Evolutionary conservation across 1,140 invertebrate genomes (phyloP).

Genomic region (Amyelois transitella): DNA sequence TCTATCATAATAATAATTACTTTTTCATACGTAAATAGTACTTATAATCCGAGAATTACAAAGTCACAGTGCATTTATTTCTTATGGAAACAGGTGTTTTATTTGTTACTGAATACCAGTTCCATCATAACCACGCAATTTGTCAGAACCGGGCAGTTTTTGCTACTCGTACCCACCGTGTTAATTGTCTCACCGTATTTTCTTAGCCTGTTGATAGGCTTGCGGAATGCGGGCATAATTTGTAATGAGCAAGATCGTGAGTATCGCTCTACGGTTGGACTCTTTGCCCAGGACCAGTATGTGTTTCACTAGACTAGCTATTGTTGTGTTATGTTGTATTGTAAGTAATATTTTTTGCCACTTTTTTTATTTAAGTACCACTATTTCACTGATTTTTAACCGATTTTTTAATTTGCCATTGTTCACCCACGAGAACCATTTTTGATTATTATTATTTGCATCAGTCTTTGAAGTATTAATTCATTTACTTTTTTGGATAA

Average conservation of each 20-base stretch:
- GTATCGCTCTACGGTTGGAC: conserved; percentile 60
- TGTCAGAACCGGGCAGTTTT: conserved; percentile 34
- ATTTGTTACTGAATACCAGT: background rate
- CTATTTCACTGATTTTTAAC: too few species aligned
- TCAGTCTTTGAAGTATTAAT: too few species aligned
- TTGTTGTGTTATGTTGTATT: background rate
- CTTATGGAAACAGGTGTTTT: background rate
- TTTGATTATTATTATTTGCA: too few species aligned
- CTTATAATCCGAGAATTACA: background rate
- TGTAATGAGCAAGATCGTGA: conserved; percentile 69
- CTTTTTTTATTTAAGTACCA: too few species aligned
- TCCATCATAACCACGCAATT: conserved; percentile 23
- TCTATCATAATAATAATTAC: too few species aligned
- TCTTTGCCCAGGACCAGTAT: background rate
- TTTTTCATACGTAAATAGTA: background rate
- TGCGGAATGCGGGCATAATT: conserved; percentile 68
- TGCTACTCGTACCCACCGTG: conserved; percentile 27
- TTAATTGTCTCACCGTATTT: conserved; percentile 36
- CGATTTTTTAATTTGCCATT: too few species aligned
- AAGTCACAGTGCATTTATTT: background rate
- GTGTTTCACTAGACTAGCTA: background rate
- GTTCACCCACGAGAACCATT: too few species aligned
- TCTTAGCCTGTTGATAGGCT: conserved; percentile 36
- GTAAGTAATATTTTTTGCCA: too few species aligned
- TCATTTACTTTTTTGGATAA: too few species aligned